A percentile compares a stretch with the other conserved stretches of the same genome.
Conservation (phyloP, 2,113 vertebrate genomes). For the Alligator mississippiensis region DNA sequence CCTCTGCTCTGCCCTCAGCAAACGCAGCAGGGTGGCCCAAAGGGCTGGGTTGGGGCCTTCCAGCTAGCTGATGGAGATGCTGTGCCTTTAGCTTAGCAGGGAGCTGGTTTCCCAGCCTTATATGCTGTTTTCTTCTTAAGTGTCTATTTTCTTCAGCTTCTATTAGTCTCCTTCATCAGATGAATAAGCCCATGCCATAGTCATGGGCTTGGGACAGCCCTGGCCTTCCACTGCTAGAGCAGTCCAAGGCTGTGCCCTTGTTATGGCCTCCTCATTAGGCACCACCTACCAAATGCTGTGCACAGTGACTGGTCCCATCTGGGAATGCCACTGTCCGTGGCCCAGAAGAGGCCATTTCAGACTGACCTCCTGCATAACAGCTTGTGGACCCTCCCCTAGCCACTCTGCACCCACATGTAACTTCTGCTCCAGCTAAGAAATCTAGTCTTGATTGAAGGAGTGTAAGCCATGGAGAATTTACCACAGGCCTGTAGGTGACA, state of each 20-base stretch:
- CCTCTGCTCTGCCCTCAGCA: not conserved
- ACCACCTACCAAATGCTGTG: not conserved
- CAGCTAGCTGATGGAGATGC: not conserved
- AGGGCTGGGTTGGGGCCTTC: not conserved
- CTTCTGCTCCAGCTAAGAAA: not conserved
- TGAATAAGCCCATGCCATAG: not conserved
- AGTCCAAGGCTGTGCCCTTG: not conserved
- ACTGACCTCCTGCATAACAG: not conserved
- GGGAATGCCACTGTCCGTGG: too few species aligned
- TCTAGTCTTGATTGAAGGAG: not conserved
- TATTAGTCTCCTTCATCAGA: not conserved
- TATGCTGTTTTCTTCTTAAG: not conserved
- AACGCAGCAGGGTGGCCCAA: not conserved
- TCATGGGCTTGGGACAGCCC: not conserved
- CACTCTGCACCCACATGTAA: not conserved
- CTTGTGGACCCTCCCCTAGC: not conserved
- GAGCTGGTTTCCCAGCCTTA: not conserved
- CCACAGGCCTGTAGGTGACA: not conserved
- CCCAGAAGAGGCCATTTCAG: not conserved
- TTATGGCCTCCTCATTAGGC: not conserved
- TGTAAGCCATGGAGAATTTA: not conserved
- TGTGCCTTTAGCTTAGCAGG: not conserved
- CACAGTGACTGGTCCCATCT: not conserved
- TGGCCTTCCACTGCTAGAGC: not conserved
- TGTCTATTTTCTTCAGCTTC: not conserved